Percentiles rank a stretch among this genome's conserved stretches.
These are phyloP conservation scores for Petrolisthes manimaculis DNA, from an alignment of 2,888 invertebrate genomes.

Conservation along the genomic window DNA sequence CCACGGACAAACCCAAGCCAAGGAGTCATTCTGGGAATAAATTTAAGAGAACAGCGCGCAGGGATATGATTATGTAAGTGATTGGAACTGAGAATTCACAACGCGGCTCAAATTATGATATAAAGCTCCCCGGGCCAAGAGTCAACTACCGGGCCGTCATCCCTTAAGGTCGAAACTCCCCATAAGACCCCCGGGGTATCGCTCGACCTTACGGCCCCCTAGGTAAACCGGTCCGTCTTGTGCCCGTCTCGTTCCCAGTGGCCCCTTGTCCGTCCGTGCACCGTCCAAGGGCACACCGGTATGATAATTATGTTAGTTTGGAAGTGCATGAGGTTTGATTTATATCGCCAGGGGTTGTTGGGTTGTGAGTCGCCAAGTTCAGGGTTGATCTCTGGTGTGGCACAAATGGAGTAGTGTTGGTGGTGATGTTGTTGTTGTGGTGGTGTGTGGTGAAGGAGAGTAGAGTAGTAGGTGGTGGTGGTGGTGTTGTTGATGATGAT, in stretches of 20 bases:
- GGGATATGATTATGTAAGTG: slow-evolving; percentile 45
- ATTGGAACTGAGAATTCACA: slow-evolving; percentile 38
- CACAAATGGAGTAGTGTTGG: no score
- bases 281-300: slow-evolving; percentile 41
- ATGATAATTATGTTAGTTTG: slow-evolving; percentile 54
- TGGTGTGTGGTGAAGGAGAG: neutral
- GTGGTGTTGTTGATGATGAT: neutral
- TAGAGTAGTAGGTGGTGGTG: neutral
- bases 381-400: no score
- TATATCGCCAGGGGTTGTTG: no score
- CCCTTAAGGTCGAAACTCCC: slow-evolving; percentile 6
- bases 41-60: slow-evolving; percentile 28
- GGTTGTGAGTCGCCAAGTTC: no score
- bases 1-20: neutral
- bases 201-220: neutral
- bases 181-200: neutral
- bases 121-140: slow-evolving; percentile 26
- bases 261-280: neutral
- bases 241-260: neutral
- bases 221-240: neutral
- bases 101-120: slow-evolving; percentile 36
- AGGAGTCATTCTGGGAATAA: slow-evolving; percentile 25
- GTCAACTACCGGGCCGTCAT: neutral
- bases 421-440: no score
- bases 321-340: slow-evolving; percentile 49